Evolutionary conservation across 2,797 vertebrate genomes (phyloP), one percentile per base, ranked within the genome.

Genomic region (Artibeus jamaicensis): DNA sequence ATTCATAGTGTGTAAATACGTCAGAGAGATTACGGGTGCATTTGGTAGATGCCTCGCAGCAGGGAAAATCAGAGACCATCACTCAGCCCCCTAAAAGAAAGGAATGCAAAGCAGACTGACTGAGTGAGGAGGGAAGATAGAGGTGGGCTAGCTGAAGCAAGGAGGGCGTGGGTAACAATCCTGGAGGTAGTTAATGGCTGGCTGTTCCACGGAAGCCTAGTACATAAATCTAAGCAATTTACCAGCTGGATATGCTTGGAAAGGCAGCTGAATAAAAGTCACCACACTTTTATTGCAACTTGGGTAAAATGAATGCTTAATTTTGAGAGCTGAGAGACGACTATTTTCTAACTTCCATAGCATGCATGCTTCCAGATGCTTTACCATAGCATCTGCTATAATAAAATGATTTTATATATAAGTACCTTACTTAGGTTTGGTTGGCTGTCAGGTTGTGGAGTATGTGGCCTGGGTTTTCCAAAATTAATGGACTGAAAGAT

Each of bases 221-320:
- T 65, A 50, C 1, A 2, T 84, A 77, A 55, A 39, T 86, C 39
- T 77, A 93, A 95, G 55, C 22, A 46, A 68, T 87, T 82, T 67
- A 12, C 39, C 26, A 79, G 19, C n/a, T 42, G 32, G 29, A 83
- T 53, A n/a, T 86, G 29, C 53, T 82, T 90, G 53, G 74, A 57
- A 83, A 94, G 11, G 44, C 70, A 93, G 83, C 95, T 53, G 32
- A 90, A 79, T 89, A 79, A 59, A 89, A 73, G 19, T 76, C 24
- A 76, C 26, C 6, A 4, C 89, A n/a, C 46, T 76, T 92, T 86
- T 76, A 88, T 44, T 48, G 48, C 68, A 85, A 48, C 37, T 44
- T 85, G 29, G 50, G 77, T 42, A 86, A 83, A 70, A 86, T 77
- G 18, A 92, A 55, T 94, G 65, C 55, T 91, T 87, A 62, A 79